These are phyloP conservation scores for Poecilobothrus nobilitatus DNA, from an alignment of 2,888 invertebrate genomes.

Conservation along the genomic window DNA sequence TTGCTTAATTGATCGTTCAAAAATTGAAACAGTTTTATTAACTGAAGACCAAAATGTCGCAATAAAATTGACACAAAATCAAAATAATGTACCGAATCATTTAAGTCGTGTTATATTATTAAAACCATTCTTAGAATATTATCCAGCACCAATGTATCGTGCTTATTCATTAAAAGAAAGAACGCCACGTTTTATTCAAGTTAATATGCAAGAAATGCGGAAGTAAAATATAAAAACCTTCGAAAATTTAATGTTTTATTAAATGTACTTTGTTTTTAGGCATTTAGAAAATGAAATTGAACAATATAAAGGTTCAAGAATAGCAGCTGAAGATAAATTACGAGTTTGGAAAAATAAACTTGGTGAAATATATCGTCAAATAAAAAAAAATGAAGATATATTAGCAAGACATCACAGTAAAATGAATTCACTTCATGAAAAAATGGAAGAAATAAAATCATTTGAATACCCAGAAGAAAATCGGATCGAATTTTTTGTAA, in stretches of 20 bases:
- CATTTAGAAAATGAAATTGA: conserved; percentile 24
- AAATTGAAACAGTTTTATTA: conserved; percentile 66
- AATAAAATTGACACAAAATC: conserved; percentile 56
- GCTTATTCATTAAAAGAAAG: conserved; percentile 57
- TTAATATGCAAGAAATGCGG: conserved; percentile 56
- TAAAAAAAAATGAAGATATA: conserved; percentile 23
- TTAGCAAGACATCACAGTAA: conserved; percentile 26
- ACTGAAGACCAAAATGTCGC: conserved; percentile 57
- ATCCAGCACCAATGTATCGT: conserved; percentile 68
- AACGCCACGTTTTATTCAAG: conserved; percentile 54
- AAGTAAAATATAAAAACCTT: too few relatives aligned
- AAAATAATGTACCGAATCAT: conserved; percentile 57
- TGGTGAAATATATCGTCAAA: conserved; percentile 21
- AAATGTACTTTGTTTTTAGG: conserved; percentile 17
- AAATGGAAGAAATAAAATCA: conserved; percentile 35
- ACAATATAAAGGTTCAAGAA: conserved; percentile 16
- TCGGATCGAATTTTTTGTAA: conserved; percentile 36
- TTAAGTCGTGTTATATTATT: conserved; percentile 59
- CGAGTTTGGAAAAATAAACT: conserved; percentile 23
- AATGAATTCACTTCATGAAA: conserved; percentile 24
- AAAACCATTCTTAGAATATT: conserved; percentile 55
- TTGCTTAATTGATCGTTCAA: conserved; percentile 69
- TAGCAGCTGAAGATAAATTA: conserved; percentile 22
- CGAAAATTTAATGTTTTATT: conserved; percentile 9
- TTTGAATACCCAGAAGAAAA: conserved; percentile 36